Conservation (phyloP, 2,797 vertebrate genomes). For the Sebastes nivosus region DNA sequence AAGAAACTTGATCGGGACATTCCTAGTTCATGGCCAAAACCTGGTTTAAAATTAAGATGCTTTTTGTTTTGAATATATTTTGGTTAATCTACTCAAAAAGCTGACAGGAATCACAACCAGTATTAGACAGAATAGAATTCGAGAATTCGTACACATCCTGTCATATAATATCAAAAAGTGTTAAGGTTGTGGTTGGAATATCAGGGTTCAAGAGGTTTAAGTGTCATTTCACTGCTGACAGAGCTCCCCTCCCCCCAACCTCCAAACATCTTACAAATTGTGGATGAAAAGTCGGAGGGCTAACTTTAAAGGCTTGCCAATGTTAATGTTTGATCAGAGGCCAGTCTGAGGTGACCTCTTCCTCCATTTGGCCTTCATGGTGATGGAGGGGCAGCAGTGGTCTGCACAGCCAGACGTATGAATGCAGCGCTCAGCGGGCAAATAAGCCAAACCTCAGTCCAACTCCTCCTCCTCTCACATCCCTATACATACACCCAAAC, state of each 20-base stretch:
- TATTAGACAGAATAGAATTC: too few relatives aligned
- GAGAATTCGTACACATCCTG: not conserved
- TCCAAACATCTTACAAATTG: not conserved
- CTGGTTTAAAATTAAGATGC: not conserved
- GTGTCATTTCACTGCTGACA: not conserved
- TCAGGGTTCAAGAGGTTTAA: not conserved
- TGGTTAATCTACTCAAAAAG: not conserved
- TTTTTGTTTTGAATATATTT: not conserved
- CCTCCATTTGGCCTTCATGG: constrained; percentile 40
- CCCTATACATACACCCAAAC: constrained; percentile 47
- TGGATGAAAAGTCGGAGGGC: not conserved
- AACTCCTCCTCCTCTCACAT: constrained; percentile 58
- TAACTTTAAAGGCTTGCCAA: not conserved
- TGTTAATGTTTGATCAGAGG: constrained; percentile 31
- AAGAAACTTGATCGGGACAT: not conserved
- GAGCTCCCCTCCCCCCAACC: not conserved
- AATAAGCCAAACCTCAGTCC: constrained; percentile 38
- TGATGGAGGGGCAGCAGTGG: constrained; percentile 49
- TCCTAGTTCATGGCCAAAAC: not conserved
- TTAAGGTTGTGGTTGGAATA: not conserved
- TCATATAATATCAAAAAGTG: not conserved
- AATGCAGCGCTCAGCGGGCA: constrained; percentile 37
- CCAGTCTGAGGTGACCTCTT: constrained; percentile 29
- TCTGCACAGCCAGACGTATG: constrained; percentile 29
- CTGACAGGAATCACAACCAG: not conserved